Base-by-base conservation (phyloP, 2,888 invertebrate genomes). In the Phorcus lineatus region DNA sequence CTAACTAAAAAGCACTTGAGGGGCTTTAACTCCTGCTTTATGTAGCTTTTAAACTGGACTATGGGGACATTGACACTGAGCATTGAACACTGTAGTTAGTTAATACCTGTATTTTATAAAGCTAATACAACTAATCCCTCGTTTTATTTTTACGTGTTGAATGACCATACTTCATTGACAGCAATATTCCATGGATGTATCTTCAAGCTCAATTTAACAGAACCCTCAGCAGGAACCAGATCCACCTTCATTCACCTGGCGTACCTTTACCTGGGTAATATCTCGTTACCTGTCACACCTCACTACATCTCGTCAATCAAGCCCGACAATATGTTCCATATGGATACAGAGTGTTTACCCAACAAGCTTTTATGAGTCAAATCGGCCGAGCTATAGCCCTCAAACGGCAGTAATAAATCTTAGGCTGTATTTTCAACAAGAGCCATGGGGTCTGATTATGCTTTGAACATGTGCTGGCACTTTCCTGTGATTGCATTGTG, bases 121-220 rank as follows among this genome's bases (percentile, higher is more conserved):
- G 28, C 62, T 62, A 3, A 24, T 11, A 62, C 62, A 62, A 24
- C 16, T 62, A 62, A 62, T 62, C 62, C 62, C 62, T 28, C 24
- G 62, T 62, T 62, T 62, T 62, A 62, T 62, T 62, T 62, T 24
- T 62, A 24, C 7, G 7, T 16, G 24, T 28, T 62, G 28, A 62
- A 24, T 62, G 62, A 62, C 24, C 16, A 11, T 16, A 9, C 16
- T 24, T 62, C 62, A 62, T 62, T 62, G 62, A 62, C 24, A 62
- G 17, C 9, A n/a, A 62, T 24, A 62, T 24, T 13, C 62, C 24
- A 62, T 13, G 1, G 16, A 13, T 62, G 62, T 62, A 62, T 22
- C 0, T 62, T 62, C 62, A 62, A 62, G 62, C 62, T 62, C 62
- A 62, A 62, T 62, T 62, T 62, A 62, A 62, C 62, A 24, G 22